These are phyloP conservation scores for Pinna nobilis DNA, from an alignment of 1,140 invertebrate genomes.

Conservation along the genomic window DNA sequence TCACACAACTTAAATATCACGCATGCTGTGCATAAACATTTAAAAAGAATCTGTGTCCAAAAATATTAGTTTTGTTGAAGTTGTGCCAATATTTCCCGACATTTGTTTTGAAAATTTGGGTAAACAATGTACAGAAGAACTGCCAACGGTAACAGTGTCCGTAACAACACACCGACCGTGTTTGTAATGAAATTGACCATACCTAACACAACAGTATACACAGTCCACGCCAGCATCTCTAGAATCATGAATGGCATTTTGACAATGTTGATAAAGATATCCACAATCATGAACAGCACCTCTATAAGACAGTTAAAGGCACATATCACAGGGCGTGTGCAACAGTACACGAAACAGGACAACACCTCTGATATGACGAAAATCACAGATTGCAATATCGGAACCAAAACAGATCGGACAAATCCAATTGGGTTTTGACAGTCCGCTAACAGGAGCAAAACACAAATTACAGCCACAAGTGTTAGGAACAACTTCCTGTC, in stretches of 20 bases:
- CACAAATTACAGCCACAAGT: conserved; percentile 9
- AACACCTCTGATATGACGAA: conserved; percentile 24
- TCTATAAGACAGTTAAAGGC: conserved; percentile 22
- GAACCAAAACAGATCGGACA: conserved; percentile 28
- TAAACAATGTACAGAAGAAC: conserved; percentile 17
- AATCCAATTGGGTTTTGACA: conserved; percentile 29
- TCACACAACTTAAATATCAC: too few relatives aligned
- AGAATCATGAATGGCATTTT: conserved; percentile 7
- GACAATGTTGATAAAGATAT: conserved; percentile 18
- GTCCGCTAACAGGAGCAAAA: conserved; percentile 30
- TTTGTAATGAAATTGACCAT: conserved; percentile 5
- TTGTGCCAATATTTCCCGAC: conserved; percentile 19
- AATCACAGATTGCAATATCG: conserved; percentile 26
- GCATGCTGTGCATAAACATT: too few relatives aligned
- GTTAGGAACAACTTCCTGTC: conserved; percentile 28
- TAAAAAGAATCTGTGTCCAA: too few relatives aligned
- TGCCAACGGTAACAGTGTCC: conserved; percentile 18
- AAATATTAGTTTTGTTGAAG: conserved; percentile 22
- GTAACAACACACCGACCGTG: conserved; percentile 3
- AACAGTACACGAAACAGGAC: conserved; percentile 15
- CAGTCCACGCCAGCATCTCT: neutral
- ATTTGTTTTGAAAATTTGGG: conserved; percentile 13
- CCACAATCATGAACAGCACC: conserved; percentile 20
- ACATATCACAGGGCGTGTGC: conserved; percentile 23
- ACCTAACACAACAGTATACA: conserved; percentile 1